Evolutionary conservation across 92 coral and sea anemone species (phyloP).

Genomic region (Umimayanthus kanabou): DNA sequence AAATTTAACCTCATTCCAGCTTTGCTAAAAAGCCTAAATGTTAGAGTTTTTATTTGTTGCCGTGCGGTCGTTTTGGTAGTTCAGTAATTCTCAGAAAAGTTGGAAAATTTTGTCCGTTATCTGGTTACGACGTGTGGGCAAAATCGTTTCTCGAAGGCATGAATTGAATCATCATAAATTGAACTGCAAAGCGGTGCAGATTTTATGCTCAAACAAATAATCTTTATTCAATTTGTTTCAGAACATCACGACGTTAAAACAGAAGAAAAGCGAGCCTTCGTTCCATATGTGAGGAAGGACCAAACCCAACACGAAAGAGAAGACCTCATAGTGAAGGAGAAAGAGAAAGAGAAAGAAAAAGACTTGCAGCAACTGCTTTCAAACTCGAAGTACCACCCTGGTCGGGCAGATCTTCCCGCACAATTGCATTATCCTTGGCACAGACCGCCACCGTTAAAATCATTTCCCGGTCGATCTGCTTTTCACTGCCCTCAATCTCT

Average conservation of each 20-base stretch:
- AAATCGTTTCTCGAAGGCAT: neutral
- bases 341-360: neutral
- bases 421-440: slow-evolving; percentile 24
- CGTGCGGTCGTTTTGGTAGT: neutral
- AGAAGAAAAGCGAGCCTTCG: slow-evolving; percentile 51
- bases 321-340: neutral
- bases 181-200: neutral
- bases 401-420: neutral
- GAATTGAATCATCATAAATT: slow-evolving; percentile 8
- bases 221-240: slow-evolving; percentile 22
- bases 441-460: neutral
- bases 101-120: neutral
- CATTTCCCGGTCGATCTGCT: slow-evolving; percentile 35
- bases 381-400: neutral
- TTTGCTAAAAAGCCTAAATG: neutral
- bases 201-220: neutral
- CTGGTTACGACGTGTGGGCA: slow-evolving; percentile 1
- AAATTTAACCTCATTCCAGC: neutral
- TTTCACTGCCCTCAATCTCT: slow-evolving; percentile 28
- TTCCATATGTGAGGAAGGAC: slow-evolving; percentile 46
- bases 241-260: neutral
- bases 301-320: neutral
- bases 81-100: neutral
- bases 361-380: neutral
- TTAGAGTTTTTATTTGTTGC: neutral